Percentiles rank a stretch among this genome's conserved stretches.
These are phyloP conservation scores for Zaprionus capensis DNA, from an alignment of 1,140 invertebrate species.

Conservation along the genomic window DNA sequence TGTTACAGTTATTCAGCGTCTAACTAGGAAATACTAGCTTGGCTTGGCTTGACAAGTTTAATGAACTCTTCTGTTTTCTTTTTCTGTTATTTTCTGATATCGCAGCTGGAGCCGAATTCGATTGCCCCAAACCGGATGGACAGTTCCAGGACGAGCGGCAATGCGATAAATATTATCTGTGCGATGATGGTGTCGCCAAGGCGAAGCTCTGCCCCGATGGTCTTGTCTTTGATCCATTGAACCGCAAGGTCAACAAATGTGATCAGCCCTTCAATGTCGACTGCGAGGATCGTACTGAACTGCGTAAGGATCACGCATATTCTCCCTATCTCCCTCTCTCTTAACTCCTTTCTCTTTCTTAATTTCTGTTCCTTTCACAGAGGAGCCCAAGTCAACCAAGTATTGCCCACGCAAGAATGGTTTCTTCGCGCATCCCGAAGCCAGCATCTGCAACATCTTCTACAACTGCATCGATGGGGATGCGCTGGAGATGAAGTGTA, in stretches of 20 bases:
- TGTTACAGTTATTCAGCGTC: constrained; percentile 56
- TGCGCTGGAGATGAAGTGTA: constrained; percentile 91
- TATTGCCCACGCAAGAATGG: constrained; percentile 93
- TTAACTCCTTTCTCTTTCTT: neutral
- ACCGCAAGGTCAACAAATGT: constrained; percentile 94
- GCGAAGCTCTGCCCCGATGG: constrained; percentile 93
- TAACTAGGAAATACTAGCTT: constrained; percentile 41
- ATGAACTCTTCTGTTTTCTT: constrained; percentile 39
- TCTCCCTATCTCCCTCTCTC: neutral
- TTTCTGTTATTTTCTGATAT: constrained; percentile 78
- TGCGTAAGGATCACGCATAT: constrained; percentile 88
- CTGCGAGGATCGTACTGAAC: constrained; percentile 92
- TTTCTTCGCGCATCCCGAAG: constrained; percentile 94
- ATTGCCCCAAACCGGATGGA: constrained; percentile 91
- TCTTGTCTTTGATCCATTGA: constrained; percentile 92
- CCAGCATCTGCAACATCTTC: constrained; percentile 92
- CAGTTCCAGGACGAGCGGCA: constrained; percentile 91
- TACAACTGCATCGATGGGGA: constrained; percentile 95
- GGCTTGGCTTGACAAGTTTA: constrained; percentile 25
- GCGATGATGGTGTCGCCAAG: constrained; percentile 89
- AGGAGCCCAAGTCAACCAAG: constrained; percentile 89
- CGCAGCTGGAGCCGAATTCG: constrained; percentile 85
- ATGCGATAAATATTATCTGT: constrained; percentile 94
- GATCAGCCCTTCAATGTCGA: constrained; percentile 96
- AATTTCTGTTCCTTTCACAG: constrained; percentile 85